Evolutionary conservation across 2,113 vertebrate genomes (phyloP), one percentile per base, ranked within the genome.

Genomic region (Heterotilapia buettikoferi): DNA sequence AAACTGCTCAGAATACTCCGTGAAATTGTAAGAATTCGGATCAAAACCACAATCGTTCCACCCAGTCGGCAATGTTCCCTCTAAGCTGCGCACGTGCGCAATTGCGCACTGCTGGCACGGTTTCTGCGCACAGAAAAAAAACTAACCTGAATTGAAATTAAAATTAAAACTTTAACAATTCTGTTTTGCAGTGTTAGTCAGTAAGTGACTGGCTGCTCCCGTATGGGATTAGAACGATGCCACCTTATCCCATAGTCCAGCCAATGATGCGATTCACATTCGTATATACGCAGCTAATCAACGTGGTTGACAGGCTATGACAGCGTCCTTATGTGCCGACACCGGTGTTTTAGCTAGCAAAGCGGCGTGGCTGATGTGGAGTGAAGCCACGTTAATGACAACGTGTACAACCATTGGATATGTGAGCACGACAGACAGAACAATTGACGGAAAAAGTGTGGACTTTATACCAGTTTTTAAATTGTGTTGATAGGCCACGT

Each of bases 261-360:
- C 19, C 19, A 52, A 53, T n/a, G 0, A 9, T 0, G 50, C 2
- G 8, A n/a, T 52, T 9, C 18, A n/a, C 50, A n/a, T 1, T 52
- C 18, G 8, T 52, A 3, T n/a, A 52, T 1, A 52, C 1, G 3
- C 50, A 52, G 50, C 4, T 2, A 2, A n/a, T 47, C 2, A 47
- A 18, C 45, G 3, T 47, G 0, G 1, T 0, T 52, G 18, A 52
- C 47, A 52, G 47, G 0, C 7, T 52, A 0, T 50, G 18, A 5
- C 18, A 5, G 47, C 18, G 18, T 50, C 47, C 47, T 50, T 50
- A 19, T 50, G 47, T 5, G 16, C 2, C 3, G 26, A 40, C 38
- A 12, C 11, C 40, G 45, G 16, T 1, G 47, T 18, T 3, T 50
- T 50, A 14, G 26, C 26, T 26, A 26, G 11, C 47, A 50, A 50